phyloP scores from a whole-genome alignment of 2,113 vertebrate species.

The Sinocyclocheilus maitianheensis region DNA sequence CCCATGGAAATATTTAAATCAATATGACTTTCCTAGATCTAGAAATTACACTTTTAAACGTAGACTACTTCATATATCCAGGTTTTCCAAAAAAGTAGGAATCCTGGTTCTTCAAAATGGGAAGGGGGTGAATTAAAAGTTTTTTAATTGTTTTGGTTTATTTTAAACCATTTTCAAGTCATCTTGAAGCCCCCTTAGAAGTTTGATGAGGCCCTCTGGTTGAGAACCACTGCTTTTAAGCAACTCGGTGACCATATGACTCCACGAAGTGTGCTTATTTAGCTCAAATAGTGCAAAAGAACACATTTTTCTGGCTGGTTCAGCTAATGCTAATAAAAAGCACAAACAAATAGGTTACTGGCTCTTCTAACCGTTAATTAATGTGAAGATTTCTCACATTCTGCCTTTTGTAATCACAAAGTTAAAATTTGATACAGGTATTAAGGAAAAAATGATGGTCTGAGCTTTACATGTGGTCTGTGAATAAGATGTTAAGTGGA shows the following conservation, averaged over 20 bases:
- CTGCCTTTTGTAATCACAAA: neutral
- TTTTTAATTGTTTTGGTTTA: neutral
- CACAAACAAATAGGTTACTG: neutral
- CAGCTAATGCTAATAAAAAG: neutral
- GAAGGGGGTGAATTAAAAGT: neutral
- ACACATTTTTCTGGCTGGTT: neutral
- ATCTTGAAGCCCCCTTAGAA: neutral
- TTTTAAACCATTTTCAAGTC: neutral
- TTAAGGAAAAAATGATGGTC: neutral
- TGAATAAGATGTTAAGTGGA: slow-evolving; percentile 5
- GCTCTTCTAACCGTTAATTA: neutral
- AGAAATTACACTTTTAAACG: neutral
- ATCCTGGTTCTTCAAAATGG: neutral
- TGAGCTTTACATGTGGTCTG: neutral
- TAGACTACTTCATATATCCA: neutral
- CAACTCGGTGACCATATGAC: neutral
- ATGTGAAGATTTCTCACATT: neutral
- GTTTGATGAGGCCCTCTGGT: neutral
- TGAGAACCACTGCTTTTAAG: neutral
- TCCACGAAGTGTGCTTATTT: neutral
- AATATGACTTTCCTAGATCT: neutral
- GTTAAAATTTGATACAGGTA: neutral
- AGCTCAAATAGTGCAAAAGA: slow-evolving; percentile 1
- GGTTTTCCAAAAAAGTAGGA: neutral
- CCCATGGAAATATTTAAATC: neutral